These are phyloP conservation scores for Medauroidea extradentata DNA, from an alignment of 1,140 invertebrate species.

Conservation along the genomic window DNA sequence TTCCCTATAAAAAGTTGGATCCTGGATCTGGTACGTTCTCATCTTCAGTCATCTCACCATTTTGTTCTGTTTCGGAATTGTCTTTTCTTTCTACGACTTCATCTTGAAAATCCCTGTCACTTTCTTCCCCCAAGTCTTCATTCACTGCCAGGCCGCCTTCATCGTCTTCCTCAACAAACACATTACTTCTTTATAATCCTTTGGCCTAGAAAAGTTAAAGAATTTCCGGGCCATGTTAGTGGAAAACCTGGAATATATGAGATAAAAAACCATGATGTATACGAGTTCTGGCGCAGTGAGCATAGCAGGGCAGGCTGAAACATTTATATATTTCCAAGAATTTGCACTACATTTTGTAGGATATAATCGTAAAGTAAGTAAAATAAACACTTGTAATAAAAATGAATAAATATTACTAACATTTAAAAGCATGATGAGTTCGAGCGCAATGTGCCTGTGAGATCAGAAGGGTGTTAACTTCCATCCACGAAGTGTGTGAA, in stretches of 20 bases:
- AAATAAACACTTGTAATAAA: not conserved
- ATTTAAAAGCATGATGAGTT: not conserved
- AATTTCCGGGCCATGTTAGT: not conserved
- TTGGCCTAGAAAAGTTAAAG: not conserved
- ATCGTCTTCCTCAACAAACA: not conserved
- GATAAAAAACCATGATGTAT: not conserved
- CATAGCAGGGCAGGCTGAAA: not conserved
- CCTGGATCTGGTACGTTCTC: not conserved
- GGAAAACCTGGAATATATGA: not conserved
- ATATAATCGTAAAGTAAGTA: not conserved
- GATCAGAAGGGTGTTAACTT: not conserved
- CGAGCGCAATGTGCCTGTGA: not conserved
- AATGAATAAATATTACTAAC: not conserved
- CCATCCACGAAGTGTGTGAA: not conserved
- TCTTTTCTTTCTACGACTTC: not conserved
- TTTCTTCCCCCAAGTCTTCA: not conserved
- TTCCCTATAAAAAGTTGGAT: constrained; percentile 1
- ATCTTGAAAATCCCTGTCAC: not conserved
- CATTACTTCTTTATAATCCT: not conserved
- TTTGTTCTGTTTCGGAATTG: not conserved
- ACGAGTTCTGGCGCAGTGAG: not conserved
- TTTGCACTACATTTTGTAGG: not conserved
- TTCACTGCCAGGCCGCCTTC: not conserved
- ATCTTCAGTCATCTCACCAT: not conserved
- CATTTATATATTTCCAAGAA: not conserved